Evolutionary conservation across 2,113 vertebrate genomes (phyloP).

Genomic region (Trematomus loennbergii): DNA sequence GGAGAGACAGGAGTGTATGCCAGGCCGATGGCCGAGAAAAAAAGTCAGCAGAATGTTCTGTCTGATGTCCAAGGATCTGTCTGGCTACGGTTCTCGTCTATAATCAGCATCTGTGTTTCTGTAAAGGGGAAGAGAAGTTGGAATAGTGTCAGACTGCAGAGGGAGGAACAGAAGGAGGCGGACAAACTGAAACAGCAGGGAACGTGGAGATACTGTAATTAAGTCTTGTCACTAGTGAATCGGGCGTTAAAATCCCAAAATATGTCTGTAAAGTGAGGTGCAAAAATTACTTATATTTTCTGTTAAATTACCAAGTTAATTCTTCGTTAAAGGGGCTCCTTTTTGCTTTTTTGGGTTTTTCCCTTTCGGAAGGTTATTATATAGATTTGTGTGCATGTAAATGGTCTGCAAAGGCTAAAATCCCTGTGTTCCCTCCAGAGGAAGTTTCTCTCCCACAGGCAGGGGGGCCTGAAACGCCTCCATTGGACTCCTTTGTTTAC

Average conservation of each 20-base stretch:
- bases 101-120: constrained; percentile 25
- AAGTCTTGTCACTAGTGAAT: constrained; percentile 5
- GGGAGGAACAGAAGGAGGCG: constrained; percentile 2
- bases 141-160: constrained; percentile 28
- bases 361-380: no score
- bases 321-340: no score
- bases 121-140: constrained; percentile 1
- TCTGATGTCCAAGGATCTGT: constrained; percentile 22
- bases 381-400: no score
- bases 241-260: not conserved
- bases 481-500: no score
- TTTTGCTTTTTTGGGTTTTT: no score
- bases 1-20: not conserved
- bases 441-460: no score
- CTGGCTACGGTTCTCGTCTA: constrained; percentile 12
- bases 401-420: no score
- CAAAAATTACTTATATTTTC: no score
- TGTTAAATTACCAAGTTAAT: no score
- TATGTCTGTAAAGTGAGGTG: not conserved
- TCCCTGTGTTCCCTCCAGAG: no score
- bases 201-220: constrained; percentile 7
- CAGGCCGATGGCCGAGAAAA: constrained; percentile 16
- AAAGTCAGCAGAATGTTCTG: constrained; percentile 40
- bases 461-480: no score
- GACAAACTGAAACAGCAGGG: constrained; percentile 22